A percentile compares a stretch with the other conserved stretches of the same genome.
Evolutionary conservation across 2,113 vertebrate genomes (phyloP).

Genomic region (Grallaria varia): DNA sequence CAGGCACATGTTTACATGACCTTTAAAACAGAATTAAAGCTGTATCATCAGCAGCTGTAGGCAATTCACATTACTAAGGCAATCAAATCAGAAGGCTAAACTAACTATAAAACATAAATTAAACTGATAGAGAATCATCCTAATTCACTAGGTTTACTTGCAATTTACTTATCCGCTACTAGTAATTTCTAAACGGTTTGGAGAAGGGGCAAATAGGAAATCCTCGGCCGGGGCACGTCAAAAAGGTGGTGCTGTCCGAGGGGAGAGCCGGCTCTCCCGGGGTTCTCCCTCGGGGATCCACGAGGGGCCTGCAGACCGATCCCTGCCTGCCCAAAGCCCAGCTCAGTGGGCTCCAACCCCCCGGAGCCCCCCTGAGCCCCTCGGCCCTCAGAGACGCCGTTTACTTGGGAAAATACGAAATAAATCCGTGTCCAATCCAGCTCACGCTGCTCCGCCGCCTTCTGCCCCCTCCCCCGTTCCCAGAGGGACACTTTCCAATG

Average conservation of each 20-base stretch:
- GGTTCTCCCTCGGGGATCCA: background rate
- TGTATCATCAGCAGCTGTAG: conserved; percentile 82
- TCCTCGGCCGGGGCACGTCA: background rate
- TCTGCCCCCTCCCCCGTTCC: background rate
- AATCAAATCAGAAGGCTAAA: conserved; percentile 83
- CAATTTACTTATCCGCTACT: conserved; percentile 71
- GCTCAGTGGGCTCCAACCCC: too few species aligned
- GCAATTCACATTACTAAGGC: conserved; percentile 82
- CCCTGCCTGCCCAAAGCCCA: too few species aligned
- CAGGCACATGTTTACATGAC: conserved; percentile 82
- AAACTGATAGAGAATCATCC: conserved; percentile 73
- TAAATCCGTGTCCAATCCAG: background rate
- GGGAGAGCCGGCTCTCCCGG: background rate
- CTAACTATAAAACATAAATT: conserved; percentile 84
- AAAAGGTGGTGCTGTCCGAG: background rate
- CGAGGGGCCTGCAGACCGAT: background rate
- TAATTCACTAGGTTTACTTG: conserved; percentile 77
- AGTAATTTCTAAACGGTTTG: conserved; percentile 65
- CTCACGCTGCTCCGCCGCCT: background rate
- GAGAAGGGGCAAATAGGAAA: background rate
- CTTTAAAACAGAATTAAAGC: conserved; percentile 85
- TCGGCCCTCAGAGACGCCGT: background rate
- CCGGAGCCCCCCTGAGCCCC: background rate
- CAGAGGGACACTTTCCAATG: background rate
- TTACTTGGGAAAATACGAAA: conserved; percentile 2